These are phyloP conservation scores for Hyla sarda DNA, from an alignment of 2,113 vertebrate species.

Conservation along the genomic window DNA sequence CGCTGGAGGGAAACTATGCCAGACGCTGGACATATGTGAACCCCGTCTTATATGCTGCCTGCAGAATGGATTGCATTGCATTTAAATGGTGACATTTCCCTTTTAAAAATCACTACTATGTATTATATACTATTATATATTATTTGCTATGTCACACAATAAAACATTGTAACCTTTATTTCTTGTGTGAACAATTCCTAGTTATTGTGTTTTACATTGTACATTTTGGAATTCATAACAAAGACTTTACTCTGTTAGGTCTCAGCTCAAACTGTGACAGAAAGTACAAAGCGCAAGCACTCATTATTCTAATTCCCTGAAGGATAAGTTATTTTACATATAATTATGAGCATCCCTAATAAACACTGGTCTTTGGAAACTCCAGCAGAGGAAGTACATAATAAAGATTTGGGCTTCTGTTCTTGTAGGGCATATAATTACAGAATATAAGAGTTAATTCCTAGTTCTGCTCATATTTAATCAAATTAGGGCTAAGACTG, in stretches of 20 bases:
- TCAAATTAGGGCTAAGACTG: conserved; percentile 20
- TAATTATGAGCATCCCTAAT: not conserved
- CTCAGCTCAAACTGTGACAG: not conserved
- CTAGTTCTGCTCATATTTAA: conserved; percentile 41
- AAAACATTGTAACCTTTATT: too few relatives aligned
- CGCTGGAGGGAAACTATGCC: too few relatives aligned
- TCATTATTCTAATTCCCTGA: not conserved
- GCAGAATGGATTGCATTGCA: too few relatives aligned
- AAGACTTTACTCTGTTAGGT: not conserved
- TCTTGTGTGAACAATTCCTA: too few relatives aligned
- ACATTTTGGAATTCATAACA: not conserved
- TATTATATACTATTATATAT: too few relatives aligned
- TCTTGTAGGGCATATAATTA: conserved; percentile 30
- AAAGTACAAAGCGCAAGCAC: not conserved
- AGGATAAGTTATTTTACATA: not conserved
- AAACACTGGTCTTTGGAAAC: not conserved
- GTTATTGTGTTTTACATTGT: not conserved
- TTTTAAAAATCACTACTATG: too few relatives aligned
- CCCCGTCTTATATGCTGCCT: too few relatives aligned
- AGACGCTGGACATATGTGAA: too few relatives aligned
- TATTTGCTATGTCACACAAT: too few relatives aligned
- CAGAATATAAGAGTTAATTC: conserved; percentile 14
- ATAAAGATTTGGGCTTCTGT: not conserved
- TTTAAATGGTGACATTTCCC: too few relatives aligned
- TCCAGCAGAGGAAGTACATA: not conserved